These are phyloP conservation scores for Drosophila ustulata DNA, from an alignment of 2,888 invertebrate species.

Conservation along the genomic window DNA sequence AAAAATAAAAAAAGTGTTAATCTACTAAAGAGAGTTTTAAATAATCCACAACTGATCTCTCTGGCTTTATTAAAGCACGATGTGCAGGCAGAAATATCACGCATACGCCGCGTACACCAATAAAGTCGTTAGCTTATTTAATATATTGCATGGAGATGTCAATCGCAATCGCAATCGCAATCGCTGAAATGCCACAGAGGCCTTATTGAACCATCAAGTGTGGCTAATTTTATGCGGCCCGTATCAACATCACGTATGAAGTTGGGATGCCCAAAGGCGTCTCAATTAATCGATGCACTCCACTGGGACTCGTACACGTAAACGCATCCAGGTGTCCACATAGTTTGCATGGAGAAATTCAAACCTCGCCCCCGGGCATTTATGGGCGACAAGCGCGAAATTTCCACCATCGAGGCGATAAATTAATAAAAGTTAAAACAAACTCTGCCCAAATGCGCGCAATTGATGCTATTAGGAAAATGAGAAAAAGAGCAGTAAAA, in stretches of 20 bases:
- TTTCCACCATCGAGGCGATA: conserved; percentile 8
- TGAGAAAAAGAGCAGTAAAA: neutral
- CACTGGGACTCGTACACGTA: conserved; percentile 24
- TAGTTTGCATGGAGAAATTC: conserved; percentile 32
- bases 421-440: conserved; percentile 1
- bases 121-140: neutral
- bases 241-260: neutral
- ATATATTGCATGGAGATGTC: neutral
- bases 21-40: too few relatives aligned
- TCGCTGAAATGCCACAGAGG: neutral
- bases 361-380: conserved; percentile 18
- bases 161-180: neutral
- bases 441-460: conserved; percentile 19
- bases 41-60: too few relatives aligned
- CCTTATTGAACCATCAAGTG: conserved; percentile 7
- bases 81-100: neutral
- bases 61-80: too few relatives aligned
- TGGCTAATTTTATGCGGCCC: conserved; percentile 7
- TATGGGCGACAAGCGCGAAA: conserved; percentile 16
- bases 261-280: conserved; percentile 15
- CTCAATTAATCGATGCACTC: conserved; percentile 33
- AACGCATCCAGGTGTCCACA: conserved; percentile 5
- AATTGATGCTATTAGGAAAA: conserved; percentile 9
- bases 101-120: neutral
- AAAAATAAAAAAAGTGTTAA: too few relatives aligned